Evolutionary conservation across 2,797 vertebrate species (phyloP).

Genomic region (Danionella dracula): DNA sequence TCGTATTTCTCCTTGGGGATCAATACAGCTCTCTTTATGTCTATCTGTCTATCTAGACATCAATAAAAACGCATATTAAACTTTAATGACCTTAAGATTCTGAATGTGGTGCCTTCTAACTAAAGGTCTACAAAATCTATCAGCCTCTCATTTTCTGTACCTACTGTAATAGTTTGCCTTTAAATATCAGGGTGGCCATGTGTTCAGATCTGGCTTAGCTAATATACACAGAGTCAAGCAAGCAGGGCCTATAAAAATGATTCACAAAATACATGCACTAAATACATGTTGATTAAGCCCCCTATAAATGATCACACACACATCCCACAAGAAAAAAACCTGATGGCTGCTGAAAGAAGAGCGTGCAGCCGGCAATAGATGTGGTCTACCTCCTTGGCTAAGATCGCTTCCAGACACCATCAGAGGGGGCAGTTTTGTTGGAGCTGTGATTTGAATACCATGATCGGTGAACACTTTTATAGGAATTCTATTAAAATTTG

Average conservation of each 20-base stretch:
- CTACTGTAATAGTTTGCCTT: slow-evolving; percentile 36
- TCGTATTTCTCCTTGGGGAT: too few species aligned
- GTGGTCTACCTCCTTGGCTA: slow-evolving; percentile 66
- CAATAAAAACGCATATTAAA: too few species aligned
- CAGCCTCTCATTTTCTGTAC: slow-evolving; percentile 35
- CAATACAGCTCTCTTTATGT: too few species aligned
- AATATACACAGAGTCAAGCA: slow-evolving; percentile 51
- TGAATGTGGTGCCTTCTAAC: too few species aligned
- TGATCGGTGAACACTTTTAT: slow-evolving; percentile 73
- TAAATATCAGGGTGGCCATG: slow-evolving; percentile 46
- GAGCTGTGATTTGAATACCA: slow-evolving; percentile 72
- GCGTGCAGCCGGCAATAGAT: slow-evolving; percentile 64
- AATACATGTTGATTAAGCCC: slow-evolving; percentile 69
- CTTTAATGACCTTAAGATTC: too few species aligned
- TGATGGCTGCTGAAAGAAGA: slow-evolving; percentile 62
- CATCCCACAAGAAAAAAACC: slow-evolving; percentile 59
- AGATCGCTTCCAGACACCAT: slow-evolving; percentile 71
- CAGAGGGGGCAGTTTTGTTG: slow-evolving; percentile 64
- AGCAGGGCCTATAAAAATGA: slow-evolving; percentile 57
- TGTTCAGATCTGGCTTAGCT: slow-evolving; percentile 47
- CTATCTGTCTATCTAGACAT: too few species aligned
- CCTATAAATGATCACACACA: slow-evolving; percentile 65
- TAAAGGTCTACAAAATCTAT: slow-evolving; percentile 11
- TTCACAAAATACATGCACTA: slow-evolving; percentile 64
- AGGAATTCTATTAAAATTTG: slow-evolving; percentile 67